Base-by-base conservation (phyloP, 2,113 vertebrate genomes). In the Cricetomys ansorgei region DNA sequence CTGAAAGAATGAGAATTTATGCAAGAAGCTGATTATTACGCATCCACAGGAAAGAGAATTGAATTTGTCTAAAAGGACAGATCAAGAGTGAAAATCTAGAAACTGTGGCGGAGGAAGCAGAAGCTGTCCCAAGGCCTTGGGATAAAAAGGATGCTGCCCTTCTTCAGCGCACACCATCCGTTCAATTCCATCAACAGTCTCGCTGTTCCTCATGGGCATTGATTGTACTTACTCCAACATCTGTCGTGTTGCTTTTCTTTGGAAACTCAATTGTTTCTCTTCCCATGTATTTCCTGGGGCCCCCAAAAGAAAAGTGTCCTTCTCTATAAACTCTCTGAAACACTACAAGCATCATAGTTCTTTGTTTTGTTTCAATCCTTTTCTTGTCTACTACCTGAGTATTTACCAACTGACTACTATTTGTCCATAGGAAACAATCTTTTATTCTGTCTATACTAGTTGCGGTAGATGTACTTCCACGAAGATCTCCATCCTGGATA, bases 61-160 rank as follows among this genome's bases (percentile, higher is more conserved):
- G 11, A 95, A n/a, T 76, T 64, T 95, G 80, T 45, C 34, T 27
- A 79, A 92, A 77, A 93, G 23, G 87, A 75, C 4, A 93, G 37
- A 59, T 48, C 84, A 69, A 76, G 19, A 87, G 5, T 57, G 13
- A 95, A 17, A 10, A 94, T 59, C 15, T n/a, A 75, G 43, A 96
- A 85, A 72, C 88, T 11, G 76, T 85, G 69, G 34, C 91, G 79
- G 55, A 25, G 31, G 53, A 73, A 37, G 21, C 13, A 76, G 59
- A 11, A 86, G n/a, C 55, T 73, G 40, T 6, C 79, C 85, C 19
- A 80, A n/a, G n/a, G n/a, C n/a, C n/a, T n/a, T n/a, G 88, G 84
- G 53, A 65, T 11, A 92, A 31, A 37, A 69, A 92, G 72, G 12
- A 64, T 77, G 12, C 13, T 64, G 27, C 43, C 40, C 43, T 59